phyloP scores from a whole-genome alignment of 2,113 vertebrate genomes.

The Carettochelys insculpta region DNA sequence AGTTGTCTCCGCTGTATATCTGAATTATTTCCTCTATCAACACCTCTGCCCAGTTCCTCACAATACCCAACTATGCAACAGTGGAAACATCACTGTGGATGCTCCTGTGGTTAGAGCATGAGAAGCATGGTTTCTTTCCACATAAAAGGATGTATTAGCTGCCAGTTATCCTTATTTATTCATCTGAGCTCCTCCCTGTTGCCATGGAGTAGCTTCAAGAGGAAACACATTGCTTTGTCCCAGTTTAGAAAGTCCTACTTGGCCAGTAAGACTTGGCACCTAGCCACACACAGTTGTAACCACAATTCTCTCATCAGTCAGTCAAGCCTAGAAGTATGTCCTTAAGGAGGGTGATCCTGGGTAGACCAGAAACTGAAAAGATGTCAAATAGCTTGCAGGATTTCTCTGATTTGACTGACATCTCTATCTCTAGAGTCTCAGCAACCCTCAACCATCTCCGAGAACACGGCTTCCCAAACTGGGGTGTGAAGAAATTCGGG shows the following conservation, averaged over 20 bases:
- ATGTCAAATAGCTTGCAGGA: background rate
- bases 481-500: no score
- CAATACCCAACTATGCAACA: background rate
- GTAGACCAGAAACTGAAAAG: background rate
- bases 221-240: background rate
- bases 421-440: background rate
- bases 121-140: no score
- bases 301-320: background rate
- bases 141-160: rapidly evolving
- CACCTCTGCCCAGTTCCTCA: background rate
- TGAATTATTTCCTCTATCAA: background rate
- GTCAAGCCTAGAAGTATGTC: background rate
- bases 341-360: background rate
- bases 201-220: background rate
- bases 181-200: background rate
- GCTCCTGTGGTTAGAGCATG: background rate
- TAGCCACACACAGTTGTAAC: background rate
- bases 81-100: background rate
- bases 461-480: no score
- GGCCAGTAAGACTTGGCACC: background rate
- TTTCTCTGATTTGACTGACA: background rate
- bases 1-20: background rate
- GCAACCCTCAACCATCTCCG: background rate
- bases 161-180: background rate
- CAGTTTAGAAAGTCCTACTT: background rate